Evolutionary conservation across 1,140 invertebrate genomes (phyloP).

Genomic region (Andricus grossulariae): DNA sequence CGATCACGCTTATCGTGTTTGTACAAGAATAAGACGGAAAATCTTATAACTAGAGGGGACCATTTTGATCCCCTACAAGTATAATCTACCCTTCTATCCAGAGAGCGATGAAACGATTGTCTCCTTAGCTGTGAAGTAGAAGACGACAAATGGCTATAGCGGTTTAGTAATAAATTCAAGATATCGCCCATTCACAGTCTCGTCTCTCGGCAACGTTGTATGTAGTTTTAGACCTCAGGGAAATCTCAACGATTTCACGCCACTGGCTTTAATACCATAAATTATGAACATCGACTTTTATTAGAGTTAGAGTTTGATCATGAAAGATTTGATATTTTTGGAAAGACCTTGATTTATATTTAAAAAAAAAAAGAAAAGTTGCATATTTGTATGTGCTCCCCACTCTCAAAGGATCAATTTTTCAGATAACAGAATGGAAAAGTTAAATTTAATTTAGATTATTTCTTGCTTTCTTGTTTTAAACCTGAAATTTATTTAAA

Average conservation of each 20-base stretch:
- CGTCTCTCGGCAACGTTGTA: constrained; percentile 31
- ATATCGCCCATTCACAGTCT: constrained; percentile 34
- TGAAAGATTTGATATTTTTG: background rate
- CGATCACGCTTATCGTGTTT: too few species aligned
- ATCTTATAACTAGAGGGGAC: background rate
- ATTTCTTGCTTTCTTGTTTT: too few species aligned
- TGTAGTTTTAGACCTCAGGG: constrained; percentile 31
- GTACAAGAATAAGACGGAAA: background rate
- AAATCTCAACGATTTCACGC: constrained; percentile 26
- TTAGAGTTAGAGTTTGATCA: background rate
- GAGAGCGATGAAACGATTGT: constrained; percentile 9
- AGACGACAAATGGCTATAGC: constrained; percentile 28
- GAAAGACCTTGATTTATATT: background rate
- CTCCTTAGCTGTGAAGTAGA: constrained; percentile 11
- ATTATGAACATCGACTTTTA: constrained; percentile 12
- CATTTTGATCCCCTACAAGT: background rate
- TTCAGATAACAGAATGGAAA: too few species aligned
- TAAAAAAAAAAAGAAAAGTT: too few species aligned
- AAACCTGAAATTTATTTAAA: too few species aligned
- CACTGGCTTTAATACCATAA: background rate
- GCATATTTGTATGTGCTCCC: too few species aligned
- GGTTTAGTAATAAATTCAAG: constrained; percentile 32
- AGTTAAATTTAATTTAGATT: too few species aligned
- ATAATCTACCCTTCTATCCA: constrained; percentile 16
- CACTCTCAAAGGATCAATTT: too few species aligned